phyloP scores from a whole-genome alignment of 2,888 invertebrate genomes.

The Xanthorhoe designata region DNA sequence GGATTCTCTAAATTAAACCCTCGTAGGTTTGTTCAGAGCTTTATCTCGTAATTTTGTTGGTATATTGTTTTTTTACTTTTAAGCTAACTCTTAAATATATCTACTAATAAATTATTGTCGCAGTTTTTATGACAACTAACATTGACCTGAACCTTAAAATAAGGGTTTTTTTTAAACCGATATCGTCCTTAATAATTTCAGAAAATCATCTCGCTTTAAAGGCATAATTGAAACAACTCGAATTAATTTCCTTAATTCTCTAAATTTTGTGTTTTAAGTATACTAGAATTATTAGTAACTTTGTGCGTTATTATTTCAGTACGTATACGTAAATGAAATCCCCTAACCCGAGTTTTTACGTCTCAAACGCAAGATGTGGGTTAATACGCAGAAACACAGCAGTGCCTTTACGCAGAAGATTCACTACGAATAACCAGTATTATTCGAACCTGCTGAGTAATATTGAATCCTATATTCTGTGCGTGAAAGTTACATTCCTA shows the following conservation, averaged over 20 bases:
- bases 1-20: constrained; percentile 50
- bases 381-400: constrained; percentile 1
- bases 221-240: neutral
- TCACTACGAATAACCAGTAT: neutral
- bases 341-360: constrained; percentile 17
- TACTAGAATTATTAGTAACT: neutral
- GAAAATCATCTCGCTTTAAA: neutral
- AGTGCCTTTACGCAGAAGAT: neutral
- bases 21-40: constrained; percentile 40
- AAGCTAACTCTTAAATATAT: neutral
- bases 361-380: constrained; percentile 8
- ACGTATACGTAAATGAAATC: constrained; percentile 6
- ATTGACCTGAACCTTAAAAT: no score
- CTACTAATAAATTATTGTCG: neutral
- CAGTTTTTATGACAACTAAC: no score
- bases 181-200: neutral
- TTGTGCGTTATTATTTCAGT: neutral
- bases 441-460: neutral
- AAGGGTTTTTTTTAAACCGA: no score
- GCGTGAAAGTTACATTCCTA: constrained; percentile 1
- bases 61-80: constrained; percentile 26
- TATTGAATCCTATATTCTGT: constrained; percentile 7
- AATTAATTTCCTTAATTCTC: neutral
- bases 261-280: neutral
- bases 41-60: constrained; percentile 34